These are phyloP conservation scores for Macrophya alboannulata DNA, from an alignment of 2,888 invertebrate species.

Conservation along the genomic window DNA sequence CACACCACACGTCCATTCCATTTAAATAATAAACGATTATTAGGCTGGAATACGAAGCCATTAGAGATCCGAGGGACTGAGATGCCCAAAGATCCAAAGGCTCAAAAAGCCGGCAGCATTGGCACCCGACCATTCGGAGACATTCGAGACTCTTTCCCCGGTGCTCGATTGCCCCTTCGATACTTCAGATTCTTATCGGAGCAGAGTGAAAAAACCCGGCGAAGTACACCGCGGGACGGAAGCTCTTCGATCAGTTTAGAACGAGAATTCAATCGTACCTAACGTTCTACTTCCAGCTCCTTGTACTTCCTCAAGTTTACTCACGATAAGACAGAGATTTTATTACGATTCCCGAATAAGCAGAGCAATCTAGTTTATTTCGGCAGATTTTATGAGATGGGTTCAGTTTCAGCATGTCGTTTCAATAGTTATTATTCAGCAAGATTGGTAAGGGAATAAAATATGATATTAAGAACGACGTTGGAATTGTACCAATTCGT, in stretches of 20 bases:
- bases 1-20: conserved; percentile 58
- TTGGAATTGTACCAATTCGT: not conserved
- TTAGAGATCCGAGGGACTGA: conserved; percentile 43
- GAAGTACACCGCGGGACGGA: conserved; percentile 40
- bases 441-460: not conserved
- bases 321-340: conserved; percentile 24
- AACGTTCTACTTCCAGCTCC: not conserved
- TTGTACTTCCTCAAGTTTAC: not conserved
- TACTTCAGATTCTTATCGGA: conserved; percentile 57
- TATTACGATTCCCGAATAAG: not conserved
- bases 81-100: conserved; percentile 32
- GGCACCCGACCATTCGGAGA: conserved; percentile 54
- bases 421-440: not conserved
- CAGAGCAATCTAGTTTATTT: not conserved
- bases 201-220: conserved; percentile 44
- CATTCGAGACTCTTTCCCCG: conserved; percentile 47
- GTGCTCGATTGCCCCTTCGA: conserved; percentile 52
- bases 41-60: conserved; percentile 58
- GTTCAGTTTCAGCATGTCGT: not conserved
- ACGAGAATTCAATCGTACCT: conserved; percentile 17
- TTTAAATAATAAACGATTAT: conserved; percentile 59
- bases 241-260: conserved; percentile 43
- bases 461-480: not conserved
- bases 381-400: conserved; percentile 3
- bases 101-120: conserved; percentile 49